Base-by-base conservation (phyloP, 1,140 invertebrate species). In the Drosophila pallidifrons region DNA sequence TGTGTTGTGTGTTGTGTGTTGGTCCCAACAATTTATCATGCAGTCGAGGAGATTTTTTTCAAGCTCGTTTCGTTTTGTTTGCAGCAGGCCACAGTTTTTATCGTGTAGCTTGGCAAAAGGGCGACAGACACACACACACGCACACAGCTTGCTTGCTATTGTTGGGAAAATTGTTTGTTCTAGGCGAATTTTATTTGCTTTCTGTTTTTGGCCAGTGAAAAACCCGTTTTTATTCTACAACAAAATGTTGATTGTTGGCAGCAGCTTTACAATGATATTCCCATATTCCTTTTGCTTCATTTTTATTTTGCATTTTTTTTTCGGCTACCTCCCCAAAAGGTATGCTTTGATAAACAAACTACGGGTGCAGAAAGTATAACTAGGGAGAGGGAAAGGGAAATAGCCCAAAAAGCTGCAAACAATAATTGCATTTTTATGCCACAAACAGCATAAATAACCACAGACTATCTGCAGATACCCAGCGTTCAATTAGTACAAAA, bases 351-450 rank as follows among this genome's bases (percentile, higher is more conserved):
- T 76, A 76, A 72, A 72, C 41, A 41, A 28, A 32, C 7, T 20
- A 28, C 46, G 55, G 10, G n/a, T 46, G 43, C 20, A 4, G 20
- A 3, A 4, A 25, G 20, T 25, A 25, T 3, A 25, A 25, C 20
- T 25, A 20, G 1, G 16, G 16, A 20, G 16, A 11, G 11, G 15
- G 10, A 8, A 46, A 46, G 52, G 25, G 63, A 67, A 66, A 57
- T 66, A 57, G 61, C 52, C 45, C 20, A 25, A 61, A 67, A 58
- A 58, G 63, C 78, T 63, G 60, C 69, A 80, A 75, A 73, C 68
- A 78, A 81, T 85, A 88, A 88, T 88, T 88, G 81, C 85, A 89
- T 88, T 88, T 88, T 78, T 81, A 85, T 88, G 77, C 64, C 57
- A 60, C 75, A 74, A 68, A 77, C 59, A 55, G 79, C 49, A 88